A percentile compares a stretch with the other conserved stretches of the same genome.
phyloP scores from a whole-genome alignment of 2,113 vertebrate species.

The Romanogobio albipinnatus region DNA sequence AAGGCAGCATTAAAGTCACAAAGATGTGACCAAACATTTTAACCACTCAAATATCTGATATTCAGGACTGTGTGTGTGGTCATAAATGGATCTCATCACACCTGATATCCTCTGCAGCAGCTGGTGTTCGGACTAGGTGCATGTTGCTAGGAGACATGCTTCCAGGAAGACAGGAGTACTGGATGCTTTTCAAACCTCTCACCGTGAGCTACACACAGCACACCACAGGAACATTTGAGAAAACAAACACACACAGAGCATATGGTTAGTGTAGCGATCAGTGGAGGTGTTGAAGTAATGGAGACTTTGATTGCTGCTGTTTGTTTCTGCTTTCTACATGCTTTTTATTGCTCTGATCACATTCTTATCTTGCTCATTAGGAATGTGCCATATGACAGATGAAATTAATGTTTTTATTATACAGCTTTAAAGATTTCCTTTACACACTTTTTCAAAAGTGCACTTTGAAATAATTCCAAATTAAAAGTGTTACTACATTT shows the following conservation, averaged over 20 bases:
- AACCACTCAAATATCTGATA: constrained; percentile 15
- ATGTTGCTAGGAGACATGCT: constrained; percentile 59
- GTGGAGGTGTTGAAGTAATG: constrained; percentile 46
- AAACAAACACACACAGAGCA: constrained; percentile 47
- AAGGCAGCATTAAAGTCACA: constrained; percentile 13
- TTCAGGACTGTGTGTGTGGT: constrained; percentile 36
- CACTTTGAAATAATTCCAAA: not conserved
- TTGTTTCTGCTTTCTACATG: not conserved
- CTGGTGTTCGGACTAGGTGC: constrained; percentile 48
- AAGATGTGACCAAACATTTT: constrained; percentile 1
- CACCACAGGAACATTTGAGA: constrained; percentile 31
- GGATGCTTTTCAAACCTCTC: constrained; percentile 50
- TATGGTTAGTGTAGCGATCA: constrained; percentile 50
- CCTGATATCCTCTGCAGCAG: constrained; percentile 57
- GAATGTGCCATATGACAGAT: not conserved
- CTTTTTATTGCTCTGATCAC: not conserved
- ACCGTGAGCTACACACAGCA: constrained; percentile 30
- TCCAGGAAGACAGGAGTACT: constrained; percentile 43
- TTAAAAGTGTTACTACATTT: not conserved
- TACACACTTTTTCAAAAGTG: not conserved
- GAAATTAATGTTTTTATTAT: not conserved
- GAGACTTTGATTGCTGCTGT: constrained; percentile 7
- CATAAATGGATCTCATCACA: constrained; percentile 51
- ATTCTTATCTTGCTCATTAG: constrained; percentile 1
- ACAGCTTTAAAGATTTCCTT: not conserved